Evolutionary conservation across 2,113 vertebrate genomes (phyloP).

Genomic region (Aleadryas rufinucha): DNA sequence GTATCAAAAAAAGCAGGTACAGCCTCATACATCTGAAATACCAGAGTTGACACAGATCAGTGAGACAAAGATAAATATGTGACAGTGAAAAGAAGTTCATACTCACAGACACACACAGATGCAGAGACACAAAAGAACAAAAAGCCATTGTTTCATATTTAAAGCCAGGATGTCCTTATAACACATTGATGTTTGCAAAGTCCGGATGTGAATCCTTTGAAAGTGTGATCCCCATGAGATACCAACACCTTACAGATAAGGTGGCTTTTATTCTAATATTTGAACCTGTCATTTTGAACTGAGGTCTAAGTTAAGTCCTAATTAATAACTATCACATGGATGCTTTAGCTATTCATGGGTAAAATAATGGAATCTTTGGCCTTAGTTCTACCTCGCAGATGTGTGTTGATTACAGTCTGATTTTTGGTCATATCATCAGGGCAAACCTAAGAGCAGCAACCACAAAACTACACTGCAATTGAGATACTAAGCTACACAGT

Average conservation of each 20-base stretch:
- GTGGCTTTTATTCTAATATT: neutral
- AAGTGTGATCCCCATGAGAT: neutral
- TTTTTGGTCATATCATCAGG: neutral
- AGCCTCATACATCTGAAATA: neutral
- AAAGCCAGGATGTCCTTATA: neutral
- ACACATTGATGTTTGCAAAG: neutral
- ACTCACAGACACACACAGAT: neutral
- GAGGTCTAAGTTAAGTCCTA: neutral
- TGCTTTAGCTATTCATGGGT: neutral
- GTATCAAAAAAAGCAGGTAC: neutral
- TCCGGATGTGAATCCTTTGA: neutral
- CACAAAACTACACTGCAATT: neutral
- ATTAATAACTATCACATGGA: neutral
- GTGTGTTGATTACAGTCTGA: neutral
- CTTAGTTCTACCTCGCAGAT: neutral
- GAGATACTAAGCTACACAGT: neutral
- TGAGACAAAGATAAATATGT: neutral
- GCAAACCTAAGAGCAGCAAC: neutral
- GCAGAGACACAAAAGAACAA: neutral
- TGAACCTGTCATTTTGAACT: neutral
- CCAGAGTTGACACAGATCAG: neutral
- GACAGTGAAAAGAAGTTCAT: neutral
- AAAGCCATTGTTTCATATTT: neutral
- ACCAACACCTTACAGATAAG: neutral
- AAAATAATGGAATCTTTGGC: neutral